A percentile compares a stretch with the other conserved stretches of the same genome.
phyloP scores from a whole-genome alignment of 2,113 vertebrate genomes.

The Menidia beryllina region DNA sequence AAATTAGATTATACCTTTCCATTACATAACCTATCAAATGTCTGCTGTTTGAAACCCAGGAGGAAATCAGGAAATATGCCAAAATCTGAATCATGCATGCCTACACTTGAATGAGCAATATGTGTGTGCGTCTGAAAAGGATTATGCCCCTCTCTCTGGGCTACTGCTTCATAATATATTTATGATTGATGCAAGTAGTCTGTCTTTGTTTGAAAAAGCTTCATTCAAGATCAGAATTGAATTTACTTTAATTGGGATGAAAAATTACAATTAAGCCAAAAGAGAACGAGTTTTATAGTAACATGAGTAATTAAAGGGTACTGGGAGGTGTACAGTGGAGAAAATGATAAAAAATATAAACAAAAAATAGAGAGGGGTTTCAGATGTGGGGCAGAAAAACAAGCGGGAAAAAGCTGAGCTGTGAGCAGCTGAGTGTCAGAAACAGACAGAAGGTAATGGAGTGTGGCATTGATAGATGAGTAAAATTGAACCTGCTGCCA shows the following conservation, averaged over 20 bases:
- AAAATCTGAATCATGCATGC: constrained; percentile 11
- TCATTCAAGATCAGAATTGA: not conserved
- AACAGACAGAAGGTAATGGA: constrained; percentile 50
- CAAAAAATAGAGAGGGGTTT: not conserved
- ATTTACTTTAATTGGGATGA: not conserved
- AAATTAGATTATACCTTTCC: constrained; percentile 12
- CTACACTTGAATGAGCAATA: constrained; percentile 1
- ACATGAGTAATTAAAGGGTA: too few relatives aligned
- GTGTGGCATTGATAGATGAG: constrained; percentile 57
- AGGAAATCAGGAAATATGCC: constrained; percentile 35
- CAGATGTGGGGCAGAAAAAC: constrained; percentile 17
- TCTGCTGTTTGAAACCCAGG: constrained; percentile 21
- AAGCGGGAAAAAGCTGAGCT: constrained; percentile 19
- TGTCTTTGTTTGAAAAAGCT: not conserved
- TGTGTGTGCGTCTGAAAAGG: not conserved
- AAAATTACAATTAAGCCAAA: not conserved
- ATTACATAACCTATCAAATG: constrained; percentile 34
- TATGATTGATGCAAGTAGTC: not conserved
- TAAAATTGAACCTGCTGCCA: constrained; percentile 52
- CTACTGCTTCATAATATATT: not conserved
- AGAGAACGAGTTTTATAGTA: not conserved
- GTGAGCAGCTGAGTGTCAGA: constrained; percentile 21
- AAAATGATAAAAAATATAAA: not conserved
- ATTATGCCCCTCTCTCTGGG: not conserved
- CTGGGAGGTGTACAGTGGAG: constrained; percentile 3